Evolutionary conservation across 2,888 invertebrate genomes (phyloP).

Genomic region (Chrysodeixis includens): DNA sequence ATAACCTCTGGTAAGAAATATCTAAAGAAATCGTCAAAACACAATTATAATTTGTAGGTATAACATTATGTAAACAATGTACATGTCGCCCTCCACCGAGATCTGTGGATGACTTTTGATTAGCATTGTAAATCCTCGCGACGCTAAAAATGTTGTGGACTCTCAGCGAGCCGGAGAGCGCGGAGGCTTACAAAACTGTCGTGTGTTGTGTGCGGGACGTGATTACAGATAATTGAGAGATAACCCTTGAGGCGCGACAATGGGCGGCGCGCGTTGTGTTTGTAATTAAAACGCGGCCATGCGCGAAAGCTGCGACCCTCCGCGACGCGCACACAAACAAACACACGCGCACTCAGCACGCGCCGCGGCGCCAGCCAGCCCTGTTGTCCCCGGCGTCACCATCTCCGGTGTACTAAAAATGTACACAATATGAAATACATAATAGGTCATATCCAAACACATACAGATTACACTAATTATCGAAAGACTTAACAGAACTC

Average conservation of each 20-base stretch:
- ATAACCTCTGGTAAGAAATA: background rate
- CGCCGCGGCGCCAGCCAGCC: background rate
- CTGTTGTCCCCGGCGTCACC: too few relatives aligned
- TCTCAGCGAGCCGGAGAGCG: background rate
- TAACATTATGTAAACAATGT: background rate
- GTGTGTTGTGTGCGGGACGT: conserved; percentile 22
- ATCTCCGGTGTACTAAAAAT: too few relatives aligned
- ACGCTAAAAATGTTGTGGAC: background rate
- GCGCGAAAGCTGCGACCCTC: conserved; percentile 61
- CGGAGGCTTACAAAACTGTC: conserved; percentile 32
- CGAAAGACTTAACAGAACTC: too few relatives aligned
- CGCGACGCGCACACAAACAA: conserved; percentile 59
- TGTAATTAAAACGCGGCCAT: conserved; percentile 71
- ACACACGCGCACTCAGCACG: conserved; percentile 39
- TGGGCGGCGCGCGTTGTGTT: conserved; percentile 2
- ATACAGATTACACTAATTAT: too few relatives aligned
- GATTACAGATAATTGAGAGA: conserved; percentile 54
- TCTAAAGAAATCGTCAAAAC: background rate
- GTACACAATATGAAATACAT: too few relatives aligned
- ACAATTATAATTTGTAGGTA: background rate
- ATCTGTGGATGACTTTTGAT: conserved; percentile 17
- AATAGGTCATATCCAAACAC: too few relatives aligned
- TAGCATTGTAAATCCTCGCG: conserved; percentile 25
- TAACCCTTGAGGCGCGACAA: conserved; percentile 42
- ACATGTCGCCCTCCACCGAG: background rate